Conservation (phyloP, 2,888 invertebrate genomes). For the Desoria tigrina region DNA sequence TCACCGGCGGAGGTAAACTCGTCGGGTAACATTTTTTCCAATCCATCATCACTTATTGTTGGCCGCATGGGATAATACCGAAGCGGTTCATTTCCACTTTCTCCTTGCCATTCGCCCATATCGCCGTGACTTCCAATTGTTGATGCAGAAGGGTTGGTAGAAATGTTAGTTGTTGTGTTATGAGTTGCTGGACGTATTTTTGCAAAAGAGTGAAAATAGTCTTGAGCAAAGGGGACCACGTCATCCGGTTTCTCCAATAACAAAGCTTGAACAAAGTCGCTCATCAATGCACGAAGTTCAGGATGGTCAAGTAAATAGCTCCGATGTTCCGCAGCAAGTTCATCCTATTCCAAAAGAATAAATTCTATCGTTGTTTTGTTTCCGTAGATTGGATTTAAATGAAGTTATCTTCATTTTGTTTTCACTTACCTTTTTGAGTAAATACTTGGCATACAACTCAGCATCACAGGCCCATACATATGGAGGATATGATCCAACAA, state of each 20-base stretch:
- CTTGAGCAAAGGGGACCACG: slow-evolving; percentile 39
- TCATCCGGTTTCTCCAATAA: slow-evolving; percentile 45
- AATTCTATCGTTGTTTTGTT: neutral
- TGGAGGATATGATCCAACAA: slow-evolving; percentile 30
- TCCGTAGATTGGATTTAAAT: neutral
- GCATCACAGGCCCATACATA: slow-evolving; percentile 49
- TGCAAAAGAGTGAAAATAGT: slow-evolving; percentile 40
- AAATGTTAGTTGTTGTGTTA: neutral
- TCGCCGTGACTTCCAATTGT: slow-evolving; percentile 14
- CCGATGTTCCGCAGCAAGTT: slow-evolving; percentile 35
- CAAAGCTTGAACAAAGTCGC: slow-evolving; percentile 48
- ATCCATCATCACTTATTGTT: slow-evolving; percentile 16
- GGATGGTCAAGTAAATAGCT: slow-evolving; percentile 49
- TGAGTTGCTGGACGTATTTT: slow-evolving; percentile 14
- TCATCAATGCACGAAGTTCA: slow-evolving; percentile 41
- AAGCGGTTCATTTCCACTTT: slow-evolving; percentile 10
- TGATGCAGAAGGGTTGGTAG: slow-evolving; percentile 5
- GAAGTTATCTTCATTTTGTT: neutral
- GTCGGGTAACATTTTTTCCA: slow-evolving; percentile 8
- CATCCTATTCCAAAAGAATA: slow-evolving; percentile 25
- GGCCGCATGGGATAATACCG: slow-evolving; percentile 26
- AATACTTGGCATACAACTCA: slow-evolving; percentile 48
- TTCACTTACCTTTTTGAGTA: slow-evolving; percentile 32
- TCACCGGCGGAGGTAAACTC: no score
- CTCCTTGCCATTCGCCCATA: slow-evolving; percentile 25